Conservation (phyloP, 1,140 invertebrate genomes). For the Lepidostoma basale region DNA sequence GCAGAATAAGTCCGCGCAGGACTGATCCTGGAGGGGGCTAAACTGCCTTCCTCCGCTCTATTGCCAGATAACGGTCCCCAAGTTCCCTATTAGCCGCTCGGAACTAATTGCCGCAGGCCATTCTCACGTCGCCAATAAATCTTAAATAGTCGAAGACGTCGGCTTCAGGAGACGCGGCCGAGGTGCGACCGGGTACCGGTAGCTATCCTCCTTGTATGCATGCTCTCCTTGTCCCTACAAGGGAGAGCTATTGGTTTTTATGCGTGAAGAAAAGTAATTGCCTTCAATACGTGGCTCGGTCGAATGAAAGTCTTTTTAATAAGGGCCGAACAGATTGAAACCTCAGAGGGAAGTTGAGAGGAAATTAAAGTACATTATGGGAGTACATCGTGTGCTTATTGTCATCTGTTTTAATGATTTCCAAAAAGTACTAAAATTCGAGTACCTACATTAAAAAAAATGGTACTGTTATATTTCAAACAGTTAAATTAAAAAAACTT, state of each 20-base stretch:
- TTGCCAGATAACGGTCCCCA: conserved; percentile 46
- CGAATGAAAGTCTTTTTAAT: conserved; percentile 8
- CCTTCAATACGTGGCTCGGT: conserved; percentile 10
- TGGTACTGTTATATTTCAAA: too few relatives aligned
- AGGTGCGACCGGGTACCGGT: not conserved
- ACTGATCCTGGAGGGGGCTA: conserved; percentile 28
- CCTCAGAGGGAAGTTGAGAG: not conserved
- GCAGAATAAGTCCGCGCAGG: not conserved
- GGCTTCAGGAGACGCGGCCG: conserved; percentile 32
- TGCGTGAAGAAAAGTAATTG: conserved; percentile 26
- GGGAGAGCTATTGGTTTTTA: conserved; percentile 30
- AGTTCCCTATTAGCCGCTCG: conserved; percentile 46
- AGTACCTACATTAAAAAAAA: too few relatives aligned
- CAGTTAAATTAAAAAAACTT: too few relatives aligned
- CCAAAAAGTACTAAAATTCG: too few relatives aligned
- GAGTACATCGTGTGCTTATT: too few relatives aligned
- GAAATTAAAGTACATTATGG: too few relatives aligned
- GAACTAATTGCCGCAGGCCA: conserved; percentile 45
- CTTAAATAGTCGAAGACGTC: conserved; percentile 43
- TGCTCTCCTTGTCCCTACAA: not conserved
- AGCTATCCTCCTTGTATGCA: conserved; percentile 1
- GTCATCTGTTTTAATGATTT: too few relatives aligned
- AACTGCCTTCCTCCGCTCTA: conserved; percentile 44
- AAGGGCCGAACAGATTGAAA: conserved; percentile 1
- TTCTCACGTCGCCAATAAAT: conserved; percentile 46